Evolutionary conservation across 1,140 invertebrate genomes (phyloP), one percentile per base, ranked within the genome.

Genomic region (Drosophila sp.): DNA sequence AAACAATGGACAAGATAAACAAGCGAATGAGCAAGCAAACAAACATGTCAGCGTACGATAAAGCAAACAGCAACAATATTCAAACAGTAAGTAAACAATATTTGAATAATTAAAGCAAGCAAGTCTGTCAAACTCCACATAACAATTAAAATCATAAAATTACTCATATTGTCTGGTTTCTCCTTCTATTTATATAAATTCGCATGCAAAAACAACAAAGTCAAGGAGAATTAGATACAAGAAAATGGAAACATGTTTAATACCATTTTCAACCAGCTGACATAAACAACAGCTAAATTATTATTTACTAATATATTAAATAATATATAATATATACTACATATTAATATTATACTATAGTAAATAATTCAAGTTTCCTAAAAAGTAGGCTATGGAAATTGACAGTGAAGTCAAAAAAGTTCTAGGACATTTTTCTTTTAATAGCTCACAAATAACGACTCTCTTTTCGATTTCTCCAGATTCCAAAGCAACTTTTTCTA

Each of bases 61-160:
- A 57, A 45, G 61, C 57, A 77, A 76, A 78, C 66, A 76, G 76
- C 66, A 78, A 58, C 18, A 40, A 69, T 27, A 6, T 38, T 54
- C 21, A 27, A 67, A 32, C 11, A 58, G 34, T n/a, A 51, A 29
- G 53, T 53, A 50, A 56, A 69, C 29, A 73, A 74, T 66, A 75
- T 78, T 81, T 86, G 45, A 81, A 86, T 87, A 86, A 86, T 81
- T 87, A 75, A 81, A 63, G 65, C 34, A 43, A 46, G 75, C 63
- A 72, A 72, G 67, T 38, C 58, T 53, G 27, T 62, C 18, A 41
- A 50, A 14, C n/a, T n/a, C 1, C 40, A 13, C 40, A 13, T 38
- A 11, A n/a, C 61, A 29, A 43, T 48, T 59, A 21, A 46, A 9
- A 0, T 5, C 18, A 7, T 41, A 34, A 8, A 50, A 14, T 14